A percentile compares a stretch with the other conserved stretches of the same genome.
These are phyloP conservation scores for Cheiracanthium punctorium DNA, from an alignment of 2,888 invertebrate genomes.

Conservation along the genomic window DNA sequence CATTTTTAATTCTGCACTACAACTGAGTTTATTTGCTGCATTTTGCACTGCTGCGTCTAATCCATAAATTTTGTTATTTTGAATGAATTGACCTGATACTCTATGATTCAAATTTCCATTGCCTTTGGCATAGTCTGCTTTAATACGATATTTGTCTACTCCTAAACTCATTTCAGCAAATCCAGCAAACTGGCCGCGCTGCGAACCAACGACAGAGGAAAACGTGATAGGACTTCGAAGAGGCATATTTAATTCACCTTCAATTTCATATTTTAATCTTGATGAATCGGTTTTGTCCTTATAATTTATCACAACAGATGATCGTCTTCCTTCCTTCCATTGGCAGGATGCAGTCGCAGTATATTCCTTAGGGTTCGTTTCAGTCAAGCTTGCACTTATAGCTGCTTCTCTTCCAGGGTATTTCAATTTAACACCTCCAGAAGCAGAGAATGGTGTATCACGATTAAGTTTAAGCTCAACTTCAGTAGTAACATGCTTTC, in stretches of 20 bases:
- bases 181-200: conserved; percentile 30
- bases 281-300: conserved; percentile 48
- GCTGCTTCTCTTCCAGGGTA: conserved; percentile 58
- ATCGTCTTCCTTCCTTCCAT: conserved; percentile 51
- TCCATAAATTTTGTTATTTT: conserved; percentile 36
- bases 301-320: conserved; percentile 30
- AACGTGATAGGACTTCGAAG: conserved; percentile 34
- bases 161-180: conserved; percentile 37
- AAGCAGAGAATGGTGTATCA: conserved; percentile 13
- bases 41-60: conserved; percentile 27
- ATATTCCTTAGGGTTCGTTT: conserved; percentile 50
- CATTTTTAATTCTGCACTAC: conserved; percentile 49
- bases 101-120: conserved; percentile 40
- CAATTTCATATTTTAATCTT: conserved; percentile 47
- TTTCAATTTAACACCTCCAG: conserved; percentile 41
- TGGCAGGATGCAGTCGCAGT: conserved; percentile 34
- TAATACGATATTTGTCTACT: conserved; percentile 40
- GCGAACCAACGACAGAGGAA: conserved; percentile 11
- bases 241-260: conserved; percentile 49
- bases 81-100: conserved; percentile 11
- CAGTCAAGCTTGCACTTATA: conserved; percentile 32
- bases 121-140: conserved; percentile 25
- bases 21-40: conserved; percentile 31
- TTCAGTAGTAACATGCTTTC: conserved; percentile 33
- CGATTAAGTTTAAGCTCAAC: conserved; percentile 22